Base-by-base conservation (phyloP, 2,113 vertebrate species). In the Azemiops feae region DNA sequence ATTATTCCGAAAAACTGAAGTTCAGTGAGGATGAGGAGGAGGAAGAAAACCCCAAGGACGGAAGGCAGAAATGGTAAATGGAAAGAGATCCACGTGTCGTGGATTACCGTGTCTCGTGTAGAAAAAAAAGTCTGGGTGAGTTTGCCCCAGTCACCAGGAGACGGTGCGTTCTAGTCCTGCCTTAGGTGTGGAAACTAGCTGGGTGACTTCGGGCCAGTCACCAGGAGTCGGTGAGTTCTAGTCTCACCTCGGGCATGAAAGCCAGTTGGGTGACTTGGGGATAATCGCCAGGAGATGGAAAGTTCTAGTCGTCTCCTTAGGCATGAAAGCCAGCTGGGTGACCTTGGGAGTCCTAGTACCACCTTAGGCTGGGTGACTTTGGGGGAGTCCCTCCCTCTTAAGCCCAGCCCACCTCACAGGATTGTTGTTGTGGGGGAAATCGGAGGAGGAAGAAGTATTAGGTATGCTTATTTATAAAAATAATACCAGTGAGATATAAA, bases 11-110 rank as follows among this genome's bases (percentile, higher is more conserved):
- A 96, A 99, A 99, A 90, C 96, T 99, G 1, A 99, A 99, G 94
- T 99, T 99, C 95, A 99, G 99, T 90, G 99, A 99, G 74, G 99
- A 99, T 81, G 99, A 99, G 93, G 99, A 99, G 2, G 99, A 99
- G 60, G 99, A 99, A 86, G 99, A 99, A 10, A 97, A 97, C 6
- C 97, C 98, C 93, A 97, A 97, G 93, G 98, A 99, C 0, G 98
- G 98, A 95, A 98, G 97, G 92, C 98, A 98, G 57, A 98, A 98
- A 91, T 99, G 99, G 99, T 99, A 95, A 97, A 98, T 27, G 86
- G 11, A 27, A 12, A 16, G 39, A 5, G 18, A 81, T 43, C 5
- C 18, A 22, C 3, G 1, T 9, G 18, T 1, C 14, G 34, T 9
- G 34, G n/a, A 14, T 20, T 39, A 74, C n/a, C 12, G 2, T 6